These are phyloP conservation scores for Liasis olivaceus DNA, from an alignment of 2,797 vertebrate genomes.

Conservation along the genomic window DNA sequence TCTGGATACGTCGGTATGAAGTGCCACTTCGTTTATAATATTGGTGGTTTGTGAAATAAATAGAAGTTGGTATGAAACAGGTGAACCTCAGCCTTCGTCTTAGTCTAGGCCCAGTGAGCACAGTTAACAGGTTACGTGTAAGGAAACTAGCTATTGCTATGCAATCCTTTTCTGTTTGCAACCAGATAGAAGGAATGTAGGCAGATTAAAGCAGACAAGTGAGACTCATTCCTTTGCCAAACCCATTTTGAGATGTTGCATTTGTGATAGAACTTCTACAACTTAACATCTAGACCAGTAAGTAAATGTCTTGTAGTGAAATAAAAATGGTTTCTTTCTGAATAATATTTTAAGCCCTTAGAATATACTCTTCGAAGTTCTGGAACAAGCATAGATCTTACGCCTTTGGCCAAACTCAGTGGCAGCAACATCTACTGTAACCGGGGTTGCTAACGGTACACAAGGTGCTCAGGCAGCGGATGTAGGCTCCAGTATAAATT, in stretches of 20 bases:
- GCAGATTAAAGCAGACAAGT: not conserved
- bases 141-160: not conserved
- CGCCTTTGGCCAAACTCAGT: not conserved
- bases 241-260: not conserved
- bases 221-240: not conserved
- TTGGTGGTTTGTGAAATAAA: not conserved
- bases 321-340: not conserved
- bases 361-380: not conserved
- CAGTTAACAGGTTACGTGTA: not conserved
- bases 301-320: not conserved
- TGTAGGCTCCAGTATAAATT: not conserved
- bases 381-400: not conserved
- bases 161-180: not conserved
- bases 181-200: not conserved
- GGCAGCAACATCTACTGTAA: not conserved
- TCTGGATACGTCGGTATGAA: not conserved
- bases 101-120: not conserved
- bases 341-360: not conserved
- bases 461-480: not conserved
- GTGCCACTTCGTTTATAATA: not conserved
- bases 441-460: not conserved
- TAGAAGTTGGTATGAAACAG: not conserved
- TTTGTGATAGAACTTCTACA: not conserved
- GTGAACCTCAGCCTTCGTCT: not conserved
- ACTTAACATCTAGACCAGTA: not conserved